These are phyloP conservation scores for Alosa alosa DNA, from an alignment of 2,113 vertebrate genomes.

Conservation along the genomic window DNA sequence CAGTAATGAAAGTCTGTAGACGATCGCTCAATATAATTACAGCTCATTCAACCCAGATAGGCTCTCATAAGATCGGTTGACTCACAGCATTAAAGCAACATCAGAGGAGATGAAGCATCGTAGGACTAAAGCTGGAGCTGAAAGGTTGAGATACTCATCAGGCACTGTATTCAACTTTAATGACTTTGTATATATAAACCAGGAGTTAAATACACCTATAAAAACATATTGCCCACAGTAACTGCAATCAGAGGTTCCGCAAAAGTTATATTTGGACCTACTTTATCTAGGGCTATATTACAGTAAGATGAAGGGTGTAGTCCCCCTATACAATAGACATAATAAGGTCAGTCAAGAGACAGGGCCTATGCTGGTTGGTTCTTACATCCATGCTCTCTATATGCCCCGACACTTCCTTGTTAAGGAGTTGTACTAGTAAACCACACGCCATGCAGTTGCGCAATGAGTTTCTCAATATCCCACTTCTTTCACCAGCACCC, in stretches of 20 bases:
- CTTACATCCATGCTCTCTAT: no score
- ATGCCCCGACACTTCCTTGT: no score
- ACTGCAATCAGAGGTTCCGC: not conserved
- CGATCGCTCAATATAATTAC: not conserved
- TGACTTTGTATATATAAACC: not conserved
- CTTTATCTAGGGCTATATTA: not conserved
- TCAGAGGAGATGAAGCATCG: not conserved
- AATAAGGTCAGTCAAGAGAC: no score
- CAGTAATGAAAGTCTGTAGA: not conserved
- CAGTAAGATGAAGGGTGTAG: not conserved
- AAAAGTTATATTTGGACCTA: not conserved
- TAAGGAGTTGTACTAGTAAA: no score
- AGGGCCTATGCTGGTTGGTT: no score
- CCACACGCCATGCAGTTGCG: no score
- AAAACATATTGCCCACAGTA: not conserved
- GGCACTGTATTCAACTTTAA: conserved; percentile 5
- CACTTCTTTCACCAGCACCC: no score
- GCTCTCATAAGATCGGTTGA: conserved; percentile 11
- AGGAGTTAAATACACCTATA: not conserved
- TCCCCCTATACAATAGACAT: no score
- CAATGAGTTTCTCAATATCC: no score
- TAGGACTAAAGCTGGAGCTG: not conserved
- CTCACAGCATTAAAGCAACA: conserved; percentile 2
- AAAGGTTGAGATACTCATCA: not conserved
- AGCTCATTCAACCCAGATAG: not conserved